A percentile compares a stretch with the other conserved stretches of the same genome.
These are phyloP conservation scores for Paramuricea clavata DNA, from an alignment of 92 coral and sea anemone genomes.

Conservation along the genomic window DNA sequence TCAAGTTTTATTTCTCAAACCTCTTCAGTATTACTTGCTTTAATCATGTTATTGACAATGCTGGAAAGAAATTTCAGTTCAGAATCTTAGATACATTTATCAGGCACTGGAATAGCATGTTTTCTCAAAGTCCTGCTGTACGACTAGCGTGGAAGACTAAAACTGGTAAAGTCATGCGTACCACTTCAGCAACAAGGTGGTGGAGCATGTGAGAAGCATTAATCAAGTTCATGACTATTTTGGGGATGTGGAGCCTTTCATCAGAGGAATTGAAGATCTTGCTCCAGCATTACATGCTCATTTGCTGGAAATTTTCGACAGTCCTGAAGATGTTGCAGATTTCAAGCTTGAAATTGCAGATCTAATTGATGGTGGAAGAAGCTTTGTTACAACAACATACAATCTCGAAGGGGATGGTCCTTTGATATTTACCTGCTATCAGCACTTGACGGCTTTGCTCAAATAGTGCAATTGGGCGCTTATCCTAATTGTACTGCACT, in stretches of 20 bases:
- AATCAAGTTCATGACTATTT: slow-evolving; percentile 66
- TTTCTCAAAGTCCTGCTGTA: slow-evolving; percentile 58
- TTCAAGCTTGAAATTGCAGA: slow-evolving; percentile 71
- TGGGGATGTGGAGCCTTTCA: slow-evolving; percentile 70
- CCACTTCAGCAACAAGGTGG: slow-evolving; percentile 63
- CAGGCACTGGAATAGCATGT: slow-evolving; percentile 57
- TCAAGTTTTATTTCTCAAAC: slow-evolving; percentile 58
- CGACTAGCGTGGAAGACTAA: slow-evolving; percentile 41
- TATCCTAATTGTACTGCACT: not conserved
- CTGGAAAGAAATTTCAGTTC: slow-evolving; percentile 53
- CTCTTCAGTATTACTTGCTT: slow-evolving; percentile 59
- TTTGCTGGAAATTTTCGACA: slow-evolving; percentile 75
- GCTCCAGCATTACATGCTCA: slow-evolving; percentile 57
- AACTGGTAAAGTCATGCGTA: slow-evolving; percentile 16
- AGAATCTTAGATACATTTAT: slow-evolving; percentile 56
- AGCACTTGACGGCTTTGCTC: slow-evolving; percentile 62
- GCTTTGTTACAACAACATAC: slow-evolving; percentile 70
- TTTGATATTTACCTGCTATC: slow-evolving; percentile 61
- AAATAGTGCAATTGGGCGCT: slow-evolving; percentile 42
- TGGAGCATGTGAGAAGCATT: slow-evolving; percentile 73
- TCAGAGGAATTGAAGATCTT: slow-evolving; percentile 65
- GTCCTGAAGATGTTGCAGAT: slow-evolving; percentile 66
- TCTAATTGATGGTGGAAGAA: slow-evolving; percentile 63
- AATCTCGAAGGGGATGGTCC: slow-evolving; percentile 73
- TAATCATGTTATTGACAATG: slow-evolving; percentile 66